Percentiles rank a stretch among this genome's conserved stretches.
Evolutionary conservation across 2,113 vertebrate genomes (phyloP).

Genomic region (Pterocles burchelli): DNA sequence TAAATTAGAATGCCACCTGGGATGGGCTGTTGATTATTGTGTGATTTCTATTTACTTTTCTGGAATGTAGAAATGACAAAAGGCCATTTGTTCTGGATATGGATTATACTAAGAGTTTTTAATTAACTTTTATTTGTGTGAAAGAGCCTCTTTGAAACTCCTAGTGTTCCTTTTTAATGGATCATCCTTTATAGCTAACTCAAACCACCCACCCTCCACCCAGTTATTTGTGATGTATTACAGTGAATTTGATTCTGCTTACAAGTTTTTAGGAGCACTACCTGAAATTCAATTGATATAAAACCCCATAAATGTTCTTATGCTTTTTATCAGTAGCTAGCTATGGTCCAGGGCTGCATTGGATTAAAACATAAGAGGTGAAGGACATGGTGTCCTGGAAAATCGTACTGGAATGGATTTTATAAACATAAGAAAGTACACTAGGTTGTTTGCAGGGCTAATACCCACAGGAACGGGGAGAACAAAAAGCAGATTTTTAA

Average conservation of each 20-base stretch:
- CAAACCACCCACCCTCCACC: neutral
- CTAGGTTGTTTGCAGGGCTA: neutral
- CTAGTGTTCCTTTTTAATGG: neutral
- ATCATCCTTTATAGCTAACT: neutral
- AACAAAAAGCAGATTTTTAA: neutral
- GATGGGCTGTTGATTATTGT: neutral
- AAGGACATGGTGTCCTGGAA: neutral
- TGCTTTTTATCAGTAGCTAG: neutral
- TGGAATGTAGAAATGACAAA: conserved; percentile 37
- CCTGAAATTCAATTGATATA: neutral
- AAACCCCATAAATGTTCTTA: neutral
- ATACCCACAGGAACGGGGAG: neutral
- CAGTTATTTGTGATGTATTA: neutral
- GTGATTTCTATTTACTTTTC: conserved; percentile 25
- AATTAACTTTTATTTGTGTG: conserved; percentile 46
- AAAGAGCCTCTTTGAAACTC: neutral
- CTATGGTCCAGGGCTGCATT: neutral
- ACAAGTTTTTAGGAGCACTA: neutral
- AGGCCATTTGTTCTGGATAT: neutral
- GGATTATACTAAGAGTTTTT: neutral
- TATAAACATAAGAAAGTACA: neutral
- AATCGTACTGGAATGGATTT: neutral
- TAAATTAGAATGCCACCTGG: conserved; percentile 19
- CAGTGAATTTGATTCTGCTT: neutral
- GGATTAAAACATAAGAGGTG: neutral